Evolutionary conservation across 2,888 invertebrate genomes (phyloP), one percentile per base, ranked within the genome.

Genomic region (Pardosa pseudoannulata): DNA sequence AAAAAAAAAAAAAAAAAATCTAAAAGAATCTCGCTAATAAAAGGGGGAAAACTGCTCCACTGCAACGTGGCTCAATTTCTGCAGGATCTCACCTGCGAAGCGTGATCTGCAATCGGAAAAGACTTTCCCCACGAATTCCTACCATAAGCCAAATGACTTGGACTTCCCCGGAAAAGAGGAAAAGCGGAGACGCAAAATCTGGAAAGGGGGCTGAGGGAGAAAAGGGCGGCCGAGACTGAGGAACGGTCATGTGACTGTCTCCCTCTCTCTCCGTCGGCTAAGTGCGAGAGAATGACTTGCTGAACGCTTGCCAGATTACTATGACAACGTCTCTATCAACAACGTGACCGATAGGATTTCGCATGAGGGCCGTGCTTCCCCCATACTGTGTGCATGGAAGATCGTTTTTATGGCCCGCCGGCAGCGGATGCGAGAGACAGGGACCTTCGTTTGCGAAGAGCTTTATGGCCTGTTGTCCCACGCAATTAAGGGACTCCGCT

Each of bases 291-390:
- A 64, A 70, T 19, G 64, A 23, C 72, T 50, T 13, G 46, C 87
- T 87, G 87, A 87, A 74, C 75, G 71, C 31, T 28, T 87, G 87
- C 87, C 87, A 87, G 80, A 80, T 87, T 76, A 65, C 80, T 76
- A 87, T 87, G 87, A 76, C 80, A 87, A 87, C 87, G 80, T 76
- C 87, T 87, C 80, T 87, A 80, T 87, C 87, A 87, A 87, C 87
- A 87, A 87, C 87, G 75, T 80, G 76, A 87, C 75, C 72, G 87
- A 79, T 72, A 67, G 83, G 78, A 71, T 83, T 83, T 83, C 82
- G 65, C 67, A 73, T 65, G 73, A 68, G 29, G 65, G 67, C 28
- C 36, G 28, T 68, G n/a, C 28, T 29, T 29, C 36, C 16, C 67
- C 76, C 9, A 23, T 27, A 5, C 19, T 19, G 19, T 62, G 67